Percentiles rank a stretch among this genome's conserved stretches.
These are phyloP conservation scores for Callyntrura sp. DNA, from an alignment of 2,888 invertebrate genomes.

Conservation along the genomic window DNA sequence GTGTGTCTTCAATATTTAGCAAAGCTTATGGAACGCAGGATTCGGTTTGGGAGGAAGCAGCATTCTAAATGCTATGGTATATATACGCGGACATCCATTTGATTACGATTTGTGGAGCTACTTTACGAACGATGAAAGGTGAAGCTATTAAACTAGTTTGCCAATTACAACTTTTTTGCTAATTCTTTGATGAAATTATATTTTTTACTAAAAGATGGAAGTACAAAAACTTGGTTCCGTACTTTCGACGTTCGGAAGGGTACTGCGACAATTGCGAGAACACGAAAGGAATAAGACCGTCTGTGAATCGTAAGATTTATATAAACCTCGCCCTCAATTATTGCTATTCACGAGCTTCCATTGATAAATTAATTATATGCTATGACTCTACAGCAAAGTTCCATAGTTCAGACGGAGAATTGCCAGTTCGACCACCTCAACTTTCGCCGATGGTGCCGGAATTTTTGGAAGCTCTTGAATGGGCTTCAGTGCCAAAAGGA, in stretches of 20 bases:
- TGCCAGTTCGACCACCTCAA: conserved; percentile 86
- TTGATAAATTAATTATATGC: not conserved
- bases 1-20: conserved; percentile 86
- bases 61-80: conserved; percentile 90
- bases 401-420: conserved; percentile 77
- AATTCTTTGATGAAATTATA: too few relatives aligned
- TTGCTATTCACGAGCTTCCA: too few relatives aligned
- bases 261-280: conserved; percentile 75
- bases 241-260: conserved; percentile 85
- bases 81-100: conserved; percentile 89
- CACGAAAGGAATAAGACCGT: conserved; percentile 28
- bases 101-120: conserved; percentile 89
- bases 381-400: conserved; percentile 68
- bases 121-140: conserved; percentile 83
- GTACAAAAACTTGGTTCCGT: conserved; percentile 85
- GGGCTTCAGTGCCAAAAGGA: conserved; percentile 87
- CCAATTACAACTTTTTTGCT: not conserved
- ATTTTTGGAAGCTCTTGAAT: conserved; percentile 87
- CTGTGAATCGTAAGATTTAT: conserved; percentile 58
- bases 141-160: not conserved
- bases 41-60: conserved; percentile 92
- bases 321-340: too few relatives aligned
- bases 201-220: conserved; percentile 84
- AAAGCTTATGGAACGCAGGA: conserved; percentile 90
- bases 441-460: conserved; percentile 88